Evolutionary conservation across 2,888 invertebrate species (phyloP).

Genomic region (Trichopria drosophilae): DNA sequence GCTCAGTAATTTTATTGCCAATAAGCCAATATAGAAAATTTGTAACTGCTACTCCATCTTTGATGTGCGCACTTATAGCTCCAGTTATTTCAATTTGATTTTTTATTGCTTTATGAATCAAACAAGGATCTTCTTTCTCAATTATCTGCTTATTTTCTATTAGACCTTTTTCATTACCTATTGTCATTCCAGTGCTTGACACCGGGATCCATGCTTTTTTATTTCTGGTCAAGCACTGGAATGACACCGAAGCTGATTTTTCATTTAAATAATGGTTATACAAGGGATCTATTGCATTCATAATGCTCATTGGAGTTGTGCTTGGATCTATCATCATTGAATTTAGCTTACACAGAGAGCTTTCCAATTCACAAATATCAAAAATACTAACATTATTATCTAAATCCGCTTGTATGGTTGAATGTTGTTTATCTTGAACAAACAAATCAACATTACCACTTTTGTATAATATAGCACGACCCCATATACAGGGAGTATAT

Average conservation of each 20-base stretch:
- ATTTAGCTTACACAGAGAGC: constrained; percentile 20
- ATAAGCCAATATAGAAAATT: constrained; percentile 20
- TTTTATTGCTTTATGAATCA: constrained; percentile 20
- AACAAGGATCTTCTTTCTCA: constrained; percentile 19
- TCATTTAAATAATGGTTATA: constrained; percentile 7
- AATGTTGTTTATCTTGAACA: constrained; percentile 22
- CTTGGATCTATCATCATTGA: constrained; percentile 21
- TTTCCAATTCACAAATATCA: constrained; percentile 19
- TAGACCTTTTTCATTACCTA: no score
- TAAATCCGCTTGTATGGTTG: constrained; percentile 19
- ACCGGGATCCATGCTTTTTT: no score
- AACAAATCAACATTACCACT: constrained; percentile 23
- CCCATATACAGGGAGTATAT: constrained; percentile 21
- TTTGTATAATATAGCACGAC: constrained; percentile 22
- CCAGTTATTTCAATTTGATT: constrained; percentile 16
- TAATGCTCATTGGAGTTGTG: constrained; percentile 21
- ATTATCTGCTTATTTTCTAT: constrained; percentile 12
- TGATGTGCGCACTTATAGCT: constrained; percentile 15
- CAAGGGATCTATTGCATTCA: constrained; percentile 17
- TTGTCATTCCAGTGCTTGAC: no score
- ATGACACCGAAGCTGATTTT: constrained; percentile 4
- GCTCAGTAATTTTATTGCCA: constrained; percentile 8
- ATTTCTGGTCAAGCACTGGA: neutral
- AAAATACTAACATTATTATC: constrained; percentile 19
- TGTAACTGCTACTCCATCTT: constrained; percentile 19